Percentiles rank a stretch among this genome's conserved stretches.
These are phyloP conservation scores for Caenorhabditis imperialis DNA, from an alignment of 2,888 invertebrate species.

Conservation along the genomic window DNA sequence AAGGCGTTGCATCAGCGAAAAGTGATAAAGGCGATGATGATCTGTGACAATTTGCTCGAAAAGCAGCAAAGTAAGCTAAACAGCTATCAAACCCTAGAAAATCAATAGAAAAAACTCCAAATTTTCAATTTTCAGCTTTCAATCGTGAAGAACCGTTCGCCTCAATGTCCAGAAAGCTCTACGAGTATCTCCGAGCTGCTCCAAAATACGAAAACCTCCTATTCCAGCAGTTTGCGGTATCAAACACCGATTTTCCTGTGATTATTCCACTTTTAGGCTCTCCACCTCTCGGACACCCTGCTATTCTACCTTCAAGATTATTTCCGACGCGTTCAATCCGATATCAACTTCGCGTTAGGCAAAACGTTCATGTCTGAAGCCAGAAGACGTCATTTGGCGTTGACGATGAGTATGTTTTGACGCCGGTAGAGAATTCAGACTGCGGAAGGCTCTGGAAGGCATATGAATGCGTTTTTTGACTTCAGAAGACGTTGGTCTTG, in stretches of 20 bases:
- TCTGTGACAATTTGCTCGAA: too few relatives aligned
- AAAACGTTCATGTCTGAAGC: slow-evolving; percentile 6
- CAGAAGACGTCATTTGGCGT: slow-evolving; percentile 14
- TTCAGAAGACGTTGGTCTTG: not conserved
- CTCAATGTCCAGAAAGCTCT: not conserved
- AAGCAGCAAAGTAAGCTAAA: too few relatives aligned
- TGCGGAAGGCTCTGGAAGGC: not conserved
- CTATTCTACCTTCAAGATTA: not conserved
- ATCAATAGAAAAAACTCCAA: not conserved
- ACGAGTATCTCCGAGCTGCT: slow-evolving; percentile 2
- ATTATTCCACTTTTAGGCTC: slow-evolving; percentile 1
- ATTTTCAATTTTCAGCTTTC: slow-evolving; percentile 1
- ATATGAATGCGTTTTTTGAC: not conserved
- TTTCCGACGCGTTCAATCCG: not conserved
- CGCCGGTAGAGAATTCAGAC: not conserved
- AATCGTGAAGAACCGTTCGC: not conserved
- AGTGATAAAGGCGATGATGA: too few relatives aligned
- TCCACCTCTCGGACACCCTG: not conserved
- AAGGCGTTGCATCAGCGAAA: too few relatives aligned
- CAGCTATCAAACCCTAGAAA: too few relatives aligned
- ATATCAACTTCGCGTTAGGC: not conserved
- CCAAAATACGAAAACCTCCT: slow-evolving; percentile 18
- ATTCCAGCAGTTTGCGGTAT: slow-evolving; percentile 1
- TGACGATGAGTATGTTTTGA: slow-evolving; percentile 25
- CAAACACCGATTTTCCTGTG: not conserved